These are phyloP conservation scores for Mugil cephalus DNA, from an alignment of 2,113 vertebrate species.

Conservation along the genomic window DNA sequence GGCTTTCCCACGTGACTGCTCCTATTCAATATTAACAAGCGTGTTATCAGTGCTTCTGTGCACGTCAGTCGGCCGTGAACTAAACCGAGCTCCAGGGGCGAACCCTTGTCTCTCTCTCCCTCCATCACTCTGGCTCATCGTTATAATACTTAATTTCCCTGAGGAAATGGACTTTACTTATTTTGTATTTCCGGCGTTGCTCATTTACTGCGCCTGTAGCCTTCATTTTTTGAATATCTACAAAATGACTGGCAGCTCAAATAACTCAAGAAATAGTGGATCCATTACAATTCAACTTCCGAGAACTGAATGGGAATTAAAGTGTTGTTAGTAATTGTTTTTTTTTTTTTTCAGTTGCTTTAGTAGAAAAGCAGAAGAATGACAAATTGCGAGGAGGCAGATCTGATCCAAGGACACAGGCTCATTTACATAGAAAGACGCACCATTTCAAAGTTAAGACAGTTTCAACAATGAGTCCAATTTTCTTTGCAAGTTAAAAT, in stretches of 20 bases:
- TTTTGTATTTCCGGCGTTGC: not conserved
- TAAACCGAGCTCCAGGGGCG: not conserved
- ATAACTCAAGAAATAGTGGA: not conserved
- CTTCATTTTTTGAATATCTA: not conserved
- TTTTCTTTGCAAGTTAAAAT: no score
- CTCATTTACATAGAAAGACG: slow-evolving; percentile 19
- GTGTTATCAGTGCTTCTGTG: not conserved
- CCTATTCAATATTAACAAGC: slow-evolving; percentile 19
- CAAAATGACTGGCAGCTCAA: not conserved
- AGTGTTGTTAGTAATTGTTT: not conserved
- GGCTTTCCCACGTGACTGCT: not conserved
- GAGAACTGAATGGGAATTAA: slow-evolving; percentile 3
- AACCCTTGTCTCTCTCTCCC: not conserved
- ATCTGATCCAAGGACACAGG: not conserved
- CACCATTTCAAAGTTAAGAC: slow-evolving; percentile 4
- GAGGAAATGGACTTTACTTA: not conserved
- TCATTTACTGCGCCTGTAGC: not conserved
- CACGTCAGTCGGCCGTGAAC: not conserved
- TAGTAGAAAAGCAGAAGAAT: not conserved
- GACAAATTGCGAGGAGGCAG: not conserved
- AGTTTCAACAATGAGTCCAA: not conserved
- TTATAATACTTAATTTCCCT: not conserved
- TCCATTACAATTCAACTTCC: not conserved
- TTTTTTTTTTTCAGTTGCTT: not conserved
- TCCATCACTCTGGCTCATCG: not conserved